A percentile compares a stretch with the other conserved stretches of the same genome.
Evolutionary conservation across 1,140 invertebrate species (phyloP).

Genomic region (Andricus grossulariae): DNA sequence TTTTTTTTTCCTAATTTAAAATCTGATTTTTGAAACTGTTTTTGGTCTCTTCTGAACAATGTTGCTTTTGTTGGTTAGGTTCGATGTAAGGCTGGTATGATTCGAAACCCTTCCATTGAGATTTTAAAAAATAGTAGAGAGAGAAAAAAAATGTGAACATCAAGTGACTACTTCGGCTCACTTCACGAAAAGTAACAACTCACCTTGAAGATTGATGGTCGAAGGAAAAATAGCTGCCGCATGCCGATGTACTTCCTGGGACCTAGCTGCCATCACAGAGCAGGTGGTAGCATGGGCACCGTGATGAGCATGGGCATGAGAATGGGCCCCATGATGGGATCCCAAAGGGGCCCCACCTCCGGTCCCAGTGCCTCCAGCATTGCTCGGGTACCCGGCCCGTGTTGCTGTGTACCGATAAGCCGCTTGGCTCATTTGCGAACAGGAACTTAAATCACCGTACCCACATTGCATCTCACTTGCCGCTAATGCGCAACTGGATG

Average conservation of each 20-base stretch:
- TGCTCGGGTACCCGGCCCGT: slow-evolving; percentile 67
- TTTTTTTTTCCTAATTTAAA: too few relatives aligned
- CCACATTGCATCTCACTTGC: slow-evolving; percentile 85
- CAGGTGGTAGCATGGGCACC: slow-evolving; percentile 74
- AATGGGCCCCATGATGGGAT: slow-evolving; percentile 73
- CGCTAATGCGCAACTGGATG: slow-evolving; percentile 80
- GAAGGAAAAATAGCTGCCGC: slow-evolving; percentile 80
- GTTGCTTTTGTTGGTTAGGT: too few relatives aligned
- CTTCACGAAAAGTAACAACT: slow-evolving; percentile 55
- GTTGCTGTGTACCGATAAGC: slow-evolving; percentile 83
- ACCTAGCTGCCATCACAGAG: slow-evolving; percentile 78
- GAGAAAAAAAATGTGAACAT: background rate
- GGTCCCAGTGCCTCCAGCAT: slow-evolving; percentile 67
- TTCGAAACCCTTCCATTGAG: too few relatives aligned
- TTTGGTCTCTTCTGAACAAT: too few relatives aligned
- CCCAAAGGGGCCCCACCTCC: slow-evolving; percentile 64
- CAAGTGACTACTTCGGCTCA: background rate
- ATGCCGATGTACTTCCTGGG: slow-evolving; percentile 77
- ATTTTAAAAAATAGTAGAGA: too few relatives aligned
- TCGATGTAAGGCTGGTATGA: too few relatives aligned
- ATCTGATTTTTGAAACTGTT: too few relatives aligned
- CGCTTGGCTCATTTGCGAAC: slow-evolving; percentile 89
- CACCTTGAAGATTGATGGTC: slow-evolving; percentile 81
- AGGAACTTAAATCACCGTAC: slow-evolving; percentile 89
- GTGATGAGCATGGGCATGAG: slow-evolving; percentile 73